These are phyloP conservation scores for Papilio polytes DNA, from an alignment of 1,140 invertebrate genomes.

Conservation along the genomic window DNA sequence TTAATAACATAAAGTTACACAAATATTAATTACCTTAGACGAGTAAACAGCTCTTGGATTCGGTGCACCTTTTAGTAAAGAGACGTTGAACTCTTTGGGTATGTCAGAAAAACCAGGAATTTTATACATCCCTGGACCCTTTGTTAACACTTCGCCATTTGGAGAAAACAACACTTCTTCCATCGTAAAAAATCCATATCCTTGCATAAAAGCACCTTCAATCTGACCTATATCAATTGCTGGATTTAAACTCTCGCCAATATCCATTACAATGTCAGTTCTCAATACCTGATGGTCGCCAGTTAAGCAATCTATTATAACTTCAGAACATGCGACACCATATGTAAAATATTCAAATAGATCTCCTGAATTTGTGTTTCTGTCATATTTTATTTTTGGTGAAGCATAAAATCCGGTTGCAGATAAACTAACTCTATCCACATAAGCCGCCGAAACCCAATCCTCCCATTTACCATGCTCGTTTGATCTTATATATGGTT, in stretches of 20 bases:
- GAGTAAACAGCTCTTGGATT: slow-evolving; percentile 88
- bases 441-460: slow-evolving; percentile 86
- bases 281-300: slow-evolving; percentile 86
- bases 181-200: slow-evolving; percentile 86
- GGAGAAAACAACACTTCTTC: slow-evolving; percentile 86
- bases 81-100: slow-evolving; percentile 87
- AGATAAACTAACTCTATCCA: slow-evolving; percentile 85
- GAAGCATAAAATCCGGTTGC: slow-evolving; percentile 86
- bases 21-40: slow-evolving; percentile 84
- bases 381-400: slow-evolving; percentile 82
- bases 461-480: slow-evolving; percentile 86
- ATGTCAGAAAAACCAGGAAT: slow-evolving; percentile 85
- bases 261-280: slow-evolving; percentile 89
- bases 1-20: neutral
- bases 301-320: slow-evolving; percentile 85
- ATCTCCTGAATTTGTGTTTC: slow-evolving; percentile 72
- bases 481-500: slow-evolving; percentile 82
- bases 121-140: slow-evolving; percentile 88
- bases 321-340: slow-evolving; percentile 84
- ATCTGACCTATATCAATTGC: slow-evolving; percentile 90
- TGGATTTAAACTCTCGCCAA: slow-evolving; percentile 88
- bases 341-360: slow-evolving; percentile 84
- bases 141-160: slow-evolving; percentile 84
- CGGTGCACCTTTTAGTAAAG: slow-evolving; percentile 85
- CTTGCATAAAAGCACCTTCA: slow-evolving; percentile 89